Percentiles rank a stretch among this genome's conserved stretches.
Conservation (phyloP, 2,888 invertebrate genomes). For the Tridacna gigas region DNA sequence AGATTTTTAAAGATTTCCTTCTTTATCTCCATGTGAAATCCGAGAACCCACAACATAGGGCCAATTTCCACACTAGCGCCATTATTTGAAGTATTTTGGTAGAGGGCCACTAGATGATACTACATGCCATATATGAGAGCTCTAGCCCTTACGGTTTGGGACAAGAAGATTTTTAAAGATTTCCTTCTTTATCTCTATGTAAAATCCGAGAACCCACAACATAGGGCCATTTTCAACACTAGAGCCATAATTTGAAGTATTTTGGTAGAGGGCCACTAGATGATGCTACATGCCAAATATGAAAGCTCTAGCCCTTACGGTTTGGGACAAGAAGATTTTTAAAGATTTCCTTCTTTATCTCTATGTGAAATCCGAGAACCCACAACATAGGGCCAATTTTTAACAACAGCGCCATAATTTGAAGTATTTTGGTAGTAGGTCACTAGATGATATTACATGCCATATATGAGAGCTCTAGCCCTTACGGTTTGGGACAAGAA, state of each 20-base stretch:
- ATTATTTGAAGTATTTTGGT: no score
- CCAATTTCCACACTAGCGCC: no score
- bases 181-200: neutral
- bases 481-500: neutral
- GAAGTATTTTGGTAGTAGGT: neutral
- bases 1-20: no score
- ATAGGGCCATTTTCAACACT: neutral
- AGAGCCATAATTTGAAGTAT: neutral
- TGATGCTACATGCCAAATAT: neutral
- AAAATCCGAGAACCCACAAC: neutral
- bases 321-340: neutral
- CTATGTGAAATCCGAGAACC: neutral
- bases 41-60: no score
- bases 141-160: no score
- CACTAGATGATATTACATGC: neutral
- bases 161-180: no score
- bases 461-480: neutral
- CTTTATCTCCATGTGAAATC: no score
- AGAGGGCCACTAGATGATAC: no score
- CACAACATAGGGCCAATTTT: neutral
- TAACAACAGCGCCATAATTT: neutral
- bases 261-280: neutral
- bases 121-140: no score
- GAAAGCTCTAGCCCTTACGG: neutral
- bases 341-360: neutral